Conservation (phyloP, 2,797 vertebrate genomes). For the Chelon labrosus region DNA sequence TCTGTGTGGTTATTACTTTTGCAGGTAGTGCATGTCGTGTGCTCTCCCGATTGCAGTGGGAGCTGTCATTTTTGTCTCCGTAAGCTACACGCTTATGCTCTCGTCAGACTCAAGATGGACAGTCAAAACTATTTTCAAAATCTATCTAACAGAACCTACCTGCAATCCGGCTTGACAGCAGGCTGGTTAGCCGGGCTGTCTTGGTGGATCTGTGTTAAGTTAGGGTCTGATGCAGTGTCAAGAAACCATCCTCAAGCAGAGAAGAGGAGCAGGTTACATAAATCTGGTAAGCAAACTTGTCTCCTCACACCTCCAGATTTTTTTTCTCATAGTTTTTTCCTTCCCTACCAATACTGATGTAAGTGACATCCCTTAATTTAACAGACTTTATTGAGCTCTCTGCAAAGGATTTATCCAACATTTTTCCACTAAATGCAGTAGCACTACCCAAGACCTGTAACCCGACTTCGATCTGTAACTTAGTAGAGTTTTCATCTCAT, state of each 20-base stretch:
- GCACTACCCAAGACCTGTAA: too few relatives aligned
- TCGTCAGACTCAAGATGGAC: neutral
- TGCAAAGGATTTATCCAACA: too few relatives aligned
- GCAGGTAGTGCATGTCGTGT: too few relatives aligned
- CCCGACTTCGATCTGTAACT: neutral
- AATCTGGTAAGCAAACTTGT: neutral
- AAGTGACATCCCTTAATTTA: neutral
- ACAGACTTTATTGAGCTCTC: neutral
- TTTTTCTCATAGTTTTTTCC: neutral
- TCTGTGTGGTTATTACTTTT: too few relatives aligned
- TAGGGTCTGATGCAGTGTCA: neutral
- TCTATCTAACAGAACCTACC: neutral
- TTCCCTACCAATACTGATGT: neutral
- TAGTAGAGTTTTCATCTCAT: neutral
- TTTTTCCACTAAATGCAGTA: too few relatives aligned
- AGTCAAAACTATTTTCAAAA: neutral
- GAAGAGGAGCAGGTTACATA: conserved; percentile 23
- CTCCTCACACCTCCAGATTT: neutral
- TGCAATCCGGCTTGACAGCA: conserved; percentile 5
- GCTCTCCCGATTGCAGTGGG: neutral
- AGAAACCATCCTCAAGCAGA: neutral
- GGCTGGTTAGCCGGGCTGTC: neutral
- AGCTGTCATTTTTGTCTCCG: neutral
- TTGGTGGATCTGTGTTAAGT: neutral
- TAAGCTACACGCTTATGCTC: neutral